Base-by-base conservation (phyloP, 2,888 invertebrate genomes). In the Zele albiditarsus region DNA sequence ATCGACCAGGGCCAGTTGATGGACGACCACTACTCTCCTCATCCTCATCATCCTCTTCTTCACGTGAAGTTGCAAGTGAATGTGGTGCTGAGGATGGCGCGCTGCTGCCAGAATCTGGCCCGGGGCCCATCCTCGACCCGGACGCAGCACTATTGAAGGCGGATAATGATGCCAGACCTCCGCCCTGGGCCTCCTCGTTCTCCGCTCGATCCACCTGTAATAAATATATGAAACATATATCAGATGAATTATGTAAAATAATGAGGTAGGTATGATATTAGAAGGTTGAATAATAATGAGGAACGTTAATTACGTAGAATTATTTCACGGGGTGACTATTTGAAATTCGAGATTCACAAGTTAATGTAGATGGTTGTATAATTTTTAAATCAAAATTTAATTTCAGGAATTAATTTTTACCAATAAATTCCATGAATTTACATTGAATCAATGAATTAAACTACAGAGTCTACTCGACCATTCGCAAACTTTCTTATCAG, bases 1-100 rank as follows among this genome's bases (percentile, higher is more conserved):
- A 84, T 83, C 87, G 86, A 75, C 87, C 82, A 75, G 85, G 86
- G 67, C 86, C 84, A 79, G 85, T 84, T 53, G 86, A 85, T 33
- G 86, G 85, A 74, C 84, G 84, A 60, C 87, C 84, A 76, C 86
- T 88, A 83, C 87, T 88, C 77, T 88, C 88, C 65, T 95, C 94
- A 81, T 95, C 92, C 63, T 89, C 89, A 78, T 89, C 89, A 79
- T 89, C 89, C 74, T 89, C 93, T 78, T 95, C 94, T 83, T 94
- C 94, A 79, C 93, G 92, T 71, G 94, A 94, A 27, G 93, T 93
- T 74, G 93, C 92, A 80, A 92, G 91, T 20, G 93, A 92, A 25
- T 92, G 91, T 5, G 90, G 86, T 75, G 83, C 88, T 77, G 89
- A 89, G 76, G 89, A 88, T 75, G 87, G 88, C 70, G 89, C 89